Evolutionary conservation across 2,888 invertebrate genomes (phyloP).

Genomic region (Girardia tigrina): DNA sequence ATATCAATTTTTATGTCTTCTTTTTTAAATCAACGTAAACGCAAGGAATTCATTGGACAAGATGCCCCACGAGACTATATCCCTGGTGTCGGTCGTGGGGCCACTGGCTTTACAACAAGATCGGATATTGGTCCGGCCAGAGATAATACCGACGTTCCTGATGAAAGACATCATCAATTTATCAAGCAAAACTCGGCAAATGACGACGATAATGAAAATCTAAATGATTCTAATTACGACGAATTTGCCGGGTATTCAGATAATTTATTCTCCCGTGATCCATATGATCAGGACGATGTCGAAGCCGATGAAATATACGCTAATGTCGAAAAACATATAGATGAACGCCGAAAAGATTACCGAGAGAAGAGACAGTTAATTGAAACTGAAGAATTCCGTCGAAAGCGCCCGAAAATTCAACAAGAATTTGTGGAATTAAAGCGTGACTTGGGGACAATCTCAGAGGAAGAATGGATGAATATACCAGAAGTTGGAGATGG

Average conservation of each 20-base stretch:
- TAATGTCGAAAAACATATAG: conserved; percentile 93
- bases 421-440: conserved; percentile 97
- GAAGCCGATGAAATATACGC: conserved; percentile 98
- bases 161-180: conserved; percentile 88
- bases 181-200: conserved; percentile 68
- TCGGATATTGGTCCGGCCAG: conserved; percentile 99
- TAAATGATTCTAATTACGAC: conserved; percentile 98
- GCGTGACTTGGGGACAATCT: conserved; percentile 55
- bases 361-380: conserved; percentile 56
- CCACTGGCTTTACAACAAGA: conserved; percentile 94
- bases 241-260: conserved; percentile 98
- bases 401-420: conserved; percentile 94
- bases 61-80: conserved; percentile 96
- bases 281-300: conserved; percentile 98
- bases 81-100: conserved; percentile 76
- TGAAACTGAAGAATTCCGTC: conserved; percentile 87
- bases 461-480: conserved; percentile 84
- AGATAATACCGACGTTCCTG: conserved; percentile 92
- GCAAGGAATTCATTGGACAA: conserved; percentile 89
- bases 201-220: conserved; percentile 74
- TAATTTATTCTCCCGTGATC: conserved; percentile 95
- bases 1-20: no score
- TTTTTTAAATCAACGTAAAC: no score
- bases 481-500: conserved; percentile 99
- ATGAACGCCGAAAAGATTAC: conserved; percentile 91